These are phyloP conservation scores for Drosophila histrio DNA, from an alignment of 2,888 invertebrate species.

Conservation along the genomic window DNA sequence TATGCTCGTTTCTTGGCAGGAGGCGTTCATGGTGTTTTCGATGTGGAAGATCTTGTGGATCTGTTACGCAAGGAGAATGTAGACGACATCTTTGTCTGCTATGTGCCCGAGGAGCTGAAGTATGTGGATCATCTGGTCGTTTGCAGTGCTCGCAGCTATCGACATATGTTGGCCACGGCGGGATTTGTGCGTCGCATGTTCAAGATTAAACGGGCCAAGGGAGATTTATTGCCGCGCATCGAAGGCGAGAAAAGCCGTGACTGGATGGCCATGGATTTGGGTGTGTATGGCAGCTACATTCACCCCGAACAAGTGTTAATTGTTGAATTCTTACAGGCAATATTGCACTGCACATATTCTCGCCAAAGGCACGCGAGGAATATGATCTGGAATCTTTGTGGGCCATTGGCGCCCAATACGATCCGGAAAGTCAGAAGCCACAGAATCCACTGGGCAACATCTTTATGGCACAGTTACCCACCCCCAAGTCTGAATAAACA, in stretches of 20 bases:
- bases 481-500: conserved; percentile 24
- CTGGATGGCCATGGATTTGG: conserved; percentile 96
- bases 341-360: conserved; percentile 95
- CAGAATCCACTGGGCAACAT: conserved; percentile 87
- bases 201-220: conserved; percentile 88
- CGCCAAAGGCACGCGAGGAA: conserved; percentile 87
- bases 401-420: conserved; percentile 93
- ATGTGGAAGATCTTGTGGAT: conserved; percentile 93
- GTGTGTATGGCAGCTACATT: conserved; percentile 84
- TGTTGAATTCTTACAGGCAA: conserved; percentile 87
- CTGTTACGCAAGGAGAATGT: conserved; percentile 91
- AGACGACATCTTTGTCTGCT: conserved; percentile 91
- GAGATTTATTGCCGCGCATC: conserved; percentile 89
- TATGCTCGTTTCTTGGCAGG: conserved; percentile 85
- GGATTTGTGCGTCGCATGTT: conserved; percentile 90
- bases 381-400: conserved; percentile 97
- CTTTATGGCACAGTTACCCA: conserved; percentile 80
- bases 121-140: conserved; percentile 95
- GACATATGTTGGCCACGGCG: conserved; percentile 90
- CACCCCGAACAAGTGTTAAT: neutral
- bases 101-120: conserved; percentile 89
- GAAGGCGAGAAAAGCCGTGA: conserved; percentile 91
- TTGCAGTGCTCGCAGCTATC: conserved; percentile 89
- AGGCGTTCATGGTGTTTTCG: conserved; percentile 93
- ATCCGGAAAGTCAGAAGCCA: conserved; percentile 88